phyloP scores from a whole-genome alignment of 2,888 invertebrate genomes.

The Lepidocyrtoides sp. region DNA sequence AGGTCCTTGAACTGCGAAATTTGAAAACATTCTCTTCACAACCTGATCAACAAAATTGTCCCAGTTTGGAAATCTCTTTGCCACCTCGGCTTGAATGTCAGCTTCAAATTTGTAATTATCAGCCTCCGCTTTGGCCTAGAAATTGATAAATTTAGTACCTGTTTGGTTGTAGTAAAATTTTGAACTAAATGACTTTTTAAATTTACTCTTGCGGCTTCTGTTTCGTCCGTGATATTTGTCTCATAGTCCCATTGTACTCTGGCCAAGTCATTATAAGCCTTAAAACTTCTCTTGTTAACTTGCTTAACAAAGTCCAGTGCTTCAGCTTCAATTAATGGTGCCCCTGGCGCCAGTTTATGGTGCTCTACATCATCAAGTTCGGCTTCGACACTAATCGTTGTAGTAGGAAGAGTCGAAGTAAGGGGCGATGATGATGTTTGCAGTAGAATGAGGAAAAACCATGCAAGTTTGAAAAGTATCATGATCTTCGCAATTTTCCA shows the following conservation, averaged over 20 bases:
- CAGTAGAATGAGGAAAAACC: neutral
- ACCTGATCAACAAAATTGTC: slow-evolving; percentile 42
- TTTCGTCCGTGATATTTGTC: slow-evolving; percentile 78
- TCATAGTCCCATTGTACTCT: slow-evolving; percentile 77
- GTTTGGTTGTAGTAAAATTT: neutral
- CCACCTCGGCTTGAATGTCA: slow-evolving; percentile 51
- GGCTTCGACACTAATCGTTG: neutral
- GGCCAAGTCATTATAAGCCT: slow-evolving; percentile 52
- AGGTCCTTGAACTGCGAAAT: slow-evolving; percentile 71
- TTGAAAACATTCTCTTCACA: slow-evolving; percentile 51
- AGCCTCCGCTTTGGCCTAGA: slow-evolving; percentile 50
- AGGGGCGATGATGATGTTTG: neutral
- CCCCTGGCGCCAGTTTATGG: slow-evolving; percentile 50
- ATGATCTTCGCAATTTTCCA: neutral
- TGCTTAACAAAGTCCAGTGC: slow-evolving; percentile 55
- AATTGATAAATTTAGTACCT: neutral
- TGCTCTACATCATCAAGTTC: slow-evolving; percentile 47
- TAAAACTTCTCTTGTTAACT: slow-evolving; percentile 40
- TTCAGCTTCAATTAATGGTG: slow-evolving; percentile 55
- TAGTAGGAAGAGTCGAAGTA: neutral
- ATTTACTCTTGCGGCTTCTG: slow-evolving; percentile 74
- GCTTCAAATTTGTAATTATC: slow-evolving; percentile 71
- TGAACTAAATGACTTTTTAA: too few relatives aligned
- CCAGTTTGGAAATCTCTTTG: slow-evolving; percentile 62
- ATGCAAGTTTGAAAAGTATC: neutral